phyloP scores from a whole-genome alignment of 2,888 invertebrate species.

The Anodontia alba region DNA sequence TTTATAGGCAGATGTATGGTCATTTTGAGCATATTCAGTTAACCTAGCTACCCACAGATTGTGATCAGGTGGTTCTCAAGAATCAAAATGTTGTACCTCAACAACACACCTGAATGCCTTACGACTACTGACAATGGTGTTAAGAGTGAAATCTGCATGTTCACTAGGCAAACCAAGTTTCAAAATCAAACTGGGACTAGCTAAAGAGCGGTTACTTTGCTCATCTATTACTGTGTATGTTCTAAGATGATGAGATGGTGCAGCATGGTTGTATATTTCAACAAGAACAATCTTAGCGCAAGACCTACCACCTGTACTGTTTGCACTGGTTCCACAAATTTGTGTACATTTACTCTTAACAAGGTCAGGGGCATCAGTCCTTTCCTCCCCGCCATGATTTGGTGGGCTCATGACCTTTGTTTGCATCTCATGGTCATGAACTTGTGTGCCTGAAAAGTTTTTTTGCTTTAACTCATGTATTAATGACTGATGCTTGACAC shows the following conservation, averaged over 20 bases:
- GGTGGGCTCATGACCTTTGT: neutral
- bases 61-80: no score
- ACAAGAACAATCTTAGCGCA: no score
- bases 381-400: constrained; percentile 2
- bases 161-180: constrained; percentile 20
- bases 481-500: neutral
- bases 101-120: constrained; percentile 31
- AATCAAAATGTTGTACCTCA: no score
- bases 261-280: no score
- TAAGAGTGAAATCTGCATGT: constrained; percentile 26
- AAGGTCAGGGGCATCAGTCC: neutral
- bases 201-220: constrained; percentile 46
- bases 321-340: no score
- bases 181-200: constrained; percentile 30
- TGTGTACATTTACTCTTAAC: constrained; percentile 16
- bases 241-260: constrained; percentile 16
- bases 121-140: constrained; percentile 33
- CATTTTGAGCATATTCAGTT: no score
- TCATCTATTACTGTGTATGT: constrained; percentile 45
- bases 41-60: no score
- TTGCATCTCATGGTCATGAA: neutral
- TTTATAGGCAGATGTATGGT: no score
- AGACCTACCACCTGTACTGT: neutral
- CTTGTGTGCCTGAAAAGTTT: neutral
- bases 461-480: neutral